Evolutionary conservation across 2,113 vertebrate species (phyloP), one percentile per base, ranked within the genome.

Genomic region (Coregonus clupeaformis): DNA sequence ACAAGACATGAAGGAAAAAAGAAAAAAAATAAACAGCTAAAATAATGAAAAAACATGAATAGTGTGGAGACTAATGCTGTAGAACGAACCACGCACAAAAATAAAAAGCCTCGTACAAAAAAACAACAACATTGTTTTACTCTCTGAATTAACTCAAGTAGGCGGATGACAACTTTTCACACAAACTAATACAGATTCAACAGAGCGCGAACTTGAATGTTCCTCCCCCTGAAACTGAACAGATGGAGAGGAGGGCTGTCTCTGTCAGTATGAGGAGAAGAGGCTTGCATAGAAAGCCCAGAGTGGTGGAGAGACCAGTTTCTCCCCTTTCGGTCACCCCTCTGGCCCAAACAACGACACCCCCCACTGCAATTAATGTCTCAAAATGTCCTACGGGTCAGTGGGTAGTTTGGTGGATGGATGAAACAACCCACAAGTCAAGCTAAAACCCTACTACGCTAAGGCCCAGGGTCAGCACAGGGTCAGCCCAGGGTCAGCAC

Each of bases 251-350:
- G 42, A 36, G 14, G 24, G 22, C 4, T 36, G 30, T 27, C 14
- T 36, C 9, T 30, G 30, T 20, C 65, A 18, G 42, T 47, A 32
- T 68, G 22, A 25, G 30, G 71, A 76, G 60, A 60, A 71, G 63
- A 77, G 69, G 59, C 79, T 78, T 84, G 82, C 82, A 84, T 84
- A 84, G 80, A 47, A 20, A 76, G 73, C 78, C 82, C 82, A 78
- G 67, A 73, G 32, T 13, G 32, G 11, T 30, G 18, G n/a, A 36
- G 67, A 24, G 67, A 36, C 36, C 36, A 9, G 36, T 36, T 7
- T 6, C 36, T 36, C 36, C 18, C 6, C 22, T 16, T n/a, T 29
- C 62, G 4, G 22, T 27, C 62, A 7, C 62, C 13, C 62, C 62
- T 64, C 62, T 13, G 62, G 62, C 22, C 25, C 62, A 64, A 25